Percentiles rank a stretch among this genome's conserved stretches.
Evolutionary conservation across 2,113 vertebrate genomes (phyloP).

Genomic region (Galemys pyrenaicus): DNA sequence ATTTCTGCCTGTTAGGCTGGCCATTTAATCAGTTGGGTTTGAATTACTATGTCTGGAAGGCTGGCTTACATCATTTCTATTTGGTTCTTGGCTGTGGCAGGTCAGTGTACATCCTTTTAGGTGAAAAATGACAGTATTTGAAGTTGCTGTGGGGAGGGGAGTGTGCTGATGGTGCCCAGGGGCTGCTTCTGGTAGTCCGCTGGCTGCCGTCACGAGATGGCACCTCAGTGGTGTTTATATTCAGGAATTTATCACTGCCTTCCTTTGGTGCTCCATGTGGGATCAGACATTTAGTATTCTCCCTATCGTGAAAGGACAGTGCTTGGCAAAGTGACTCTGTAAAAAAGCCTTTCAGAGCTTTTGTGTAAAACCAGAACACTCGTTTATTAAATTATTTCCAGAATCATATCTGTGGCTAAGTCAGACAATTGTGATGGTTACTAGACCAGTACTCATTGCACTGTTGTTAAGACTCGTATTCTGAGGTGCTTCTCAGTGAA

Average conservation of each 20-base stretch:
- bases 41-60: not conserved
- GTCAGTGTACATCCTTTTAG: not conserved
- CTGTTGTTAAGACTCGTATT: not conserved
- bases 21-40: not conserved
- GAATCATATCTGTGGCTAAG: not conserved
- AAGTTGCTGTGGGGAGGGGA: not conserved
- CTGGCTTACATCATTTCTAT: not conserved
- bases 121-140: not conserved
- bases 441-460: not conserved
- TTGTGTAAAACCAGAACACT: not conserved
- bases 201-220: not conserved
- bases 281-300: not conserved
- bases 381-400: constrained; percentile 11
- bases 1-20: not conserved
- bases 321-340: constrained; percentile 26
- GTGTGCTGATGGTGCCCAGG: not conserved
- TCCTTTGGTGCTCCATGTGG: not conserved
- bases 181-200: not conserved
- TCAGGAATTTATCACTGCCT: not conserved
- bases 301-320: not conserved
- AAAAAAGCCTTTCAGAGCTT: not conserved
- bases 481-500: not conserved
- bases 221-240: not conserved
- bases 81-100: not conserved
- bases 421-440: not conserved